These are phyloP conservation scores for Sarcophaga subvicina DNA, from an alignment of 2,888 invertebrate genomes.

Conservation along the genomic window DNA sequence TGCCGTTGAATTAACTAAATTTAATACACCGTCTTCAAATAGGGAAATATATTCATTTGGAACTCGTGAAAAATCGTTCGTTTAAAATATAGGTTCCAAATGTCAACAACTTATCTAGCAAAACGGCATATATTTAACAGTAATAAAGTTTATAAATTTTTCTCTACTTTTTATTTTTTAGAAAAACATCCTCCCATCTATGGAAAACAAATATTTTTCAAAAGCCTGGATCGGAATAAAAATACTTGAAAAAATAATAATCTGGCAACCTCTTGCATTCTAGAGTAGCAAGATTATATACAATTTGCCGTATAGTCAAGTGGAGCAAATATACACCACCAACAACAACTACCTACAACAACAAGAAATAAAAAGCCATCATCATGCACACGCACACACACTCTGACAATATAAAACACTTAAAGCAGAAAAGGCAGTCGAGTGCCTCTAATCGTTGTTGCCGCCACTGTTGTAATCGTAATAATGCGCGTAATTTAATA, in stretches of 20 bases:
- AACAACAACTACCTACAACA: not conserved
- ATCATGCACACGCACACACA: conserved; percentile 1
- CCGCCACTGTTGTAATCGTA: conserved; percentile 72
- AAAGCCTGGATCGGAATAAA: not conserved
- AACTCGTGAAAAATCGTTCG: too few species aligned
- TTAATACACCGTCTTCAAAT: too few species aligned
- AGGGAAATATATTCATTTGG: too few species aligned
- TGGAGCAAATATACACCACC: conserved; percentile 5
- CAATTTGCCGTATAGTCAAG: conserved; percentile 30
- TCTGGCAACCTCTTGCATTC: not conserved
- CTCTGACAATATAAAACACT: not conserved
- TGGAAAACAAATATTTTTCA: not conserved
- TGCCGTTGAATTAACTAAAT: too few species aligned
- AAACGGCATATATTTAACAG: too few species aligned
- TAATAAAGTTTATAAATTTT: too few species aligned
- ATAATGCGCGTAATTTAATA: conserved; percentile 73
- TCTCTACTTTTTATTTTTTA: not conserved
- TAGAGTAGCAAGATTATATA: not conserved
- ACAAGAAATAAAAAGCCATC: not conserved
- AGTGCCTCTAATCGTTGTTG: conserved; percentile 70
- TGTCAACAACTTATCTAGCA: too few species aligned
- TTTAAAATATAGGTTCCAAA: too few species aligned
- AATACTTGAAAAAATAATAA: not conserved
- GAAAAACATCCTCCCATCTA: not conserved
- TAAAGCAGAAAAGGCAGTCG: conserved; percentile 55